Conservation (phyloP, 2,797 vertebrate genomes). For the Sebastes cheni region DNA sequence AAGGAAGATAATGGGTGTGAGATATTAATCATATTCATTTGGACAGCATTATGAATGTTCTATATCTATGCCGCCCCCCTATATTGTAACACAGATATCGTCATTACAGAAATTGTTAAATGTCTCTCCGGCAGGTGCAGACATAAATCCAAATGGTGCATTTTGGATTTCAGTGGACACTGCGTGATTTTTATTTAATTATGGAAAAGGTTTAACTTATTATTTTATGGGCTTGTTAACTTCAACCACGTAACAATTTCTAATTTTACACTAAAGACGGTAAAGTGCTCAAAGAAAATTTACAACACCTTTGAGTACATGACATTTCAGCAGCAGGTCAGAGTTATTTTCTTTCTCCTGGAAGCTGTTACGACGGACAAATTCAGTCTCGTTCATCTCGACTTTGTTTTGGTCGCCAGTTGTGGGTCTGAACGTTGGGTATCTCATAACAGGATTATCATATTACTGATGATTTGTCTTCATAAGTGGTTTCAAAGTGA, state of each 20-base stretch:
- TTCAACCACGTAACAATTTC: neutral
- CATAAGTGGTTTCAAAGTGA: constrained; percentile 35
- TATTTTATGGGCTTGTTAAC: neutral
- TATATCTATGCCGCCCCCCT: neutral
- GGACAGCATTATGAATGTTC: constrained; percentile 6
- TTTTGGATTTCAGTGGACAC: neutral
- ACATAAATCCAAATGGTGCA: constrained; percentile 7
- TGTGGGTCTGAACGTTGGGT: neutral
- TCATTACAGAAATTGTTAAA: neutral
- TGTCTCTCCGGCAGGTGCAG: neutral
- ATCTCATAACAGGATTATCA: constrained; percentile 10
- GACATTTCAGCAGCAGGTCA: neutral
- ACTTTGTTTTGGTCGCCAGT: constrained; percentile 1
- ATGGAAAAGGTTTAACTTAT: neutral
- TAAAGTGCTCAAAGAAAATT: neutral
- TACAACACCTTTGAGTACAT: neutral
- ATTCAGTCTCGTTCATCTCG: neutral
- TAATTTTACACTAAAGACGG: neutral
- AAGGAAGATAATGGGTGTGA: neutral
- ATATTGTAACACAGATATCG: neutral
- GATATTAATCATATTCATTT: neutral
- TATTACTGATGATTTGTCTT: constrained; percentile 14
- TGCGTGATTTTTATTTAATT: neutral
- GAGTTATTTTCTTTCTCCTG: neutral
- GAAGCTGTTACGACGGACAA: neutral